These are phyloP conservation scores for Villa cingulata DNA, from an alignment of 2,888 invertebrate genomes.

Conservation along the genomic window DNA sequence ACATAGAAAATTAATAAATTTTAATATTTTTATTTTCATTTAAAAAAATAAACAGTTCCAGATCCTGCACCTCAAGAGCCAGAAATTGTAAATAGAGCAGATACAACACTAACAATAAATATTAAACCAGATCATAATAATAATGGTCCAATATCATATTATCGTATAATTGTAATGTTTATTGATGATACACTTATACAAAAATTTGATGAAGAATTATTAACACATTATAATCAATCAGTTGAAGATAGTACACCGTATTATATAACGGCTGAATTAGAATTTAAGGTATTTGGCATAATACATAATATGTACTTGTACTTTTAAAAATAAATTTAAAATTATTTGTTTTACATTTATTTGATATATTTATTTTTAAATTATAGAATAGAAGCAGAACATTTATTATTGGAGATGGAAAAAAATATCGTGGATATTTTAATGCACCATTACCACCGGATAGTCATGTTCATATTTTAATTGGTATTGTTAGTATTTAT, in stretches of 20 bases:
- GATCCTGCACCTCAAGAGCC: slow-evolving; percentile 59
- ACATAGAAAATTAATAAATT: background rate
- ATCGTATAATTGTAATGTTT: slow-evolving; percentile 53
- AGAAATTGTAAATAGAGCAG: slow-evolving; percentile 45
- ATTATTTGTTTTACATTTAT: background rate
- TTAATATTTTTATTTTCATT: background rate
- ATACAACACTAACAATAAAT: slow-evolving; percentile 49
- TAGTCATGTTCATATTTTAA: slow-evolving; percentile 50
- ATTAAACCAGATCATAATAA: slow-evolving; percentile 56
- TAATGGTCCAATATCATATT: slow-evolving; percentile 64
- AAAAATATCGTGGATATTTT: slow-evolving; percentile 56
- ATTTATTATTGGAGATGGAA: slow-evolving; percentile 67
- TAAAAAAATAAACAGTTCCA: slow-evolving; percentile 37
- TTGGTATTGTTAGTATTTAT: slow-evolving; percentile 57
- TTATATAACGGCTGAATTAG: slow-evolving; percentile 71
- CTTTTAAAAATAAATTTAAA: too few species aligned
- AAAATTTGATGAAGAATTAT: slow-evolving; percentile 45
- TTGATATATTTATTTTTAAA: slow-evolving; percentile 1
- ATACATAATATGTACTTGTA: background rate
- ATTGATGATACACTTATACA: slow-evolving; percentile 54
- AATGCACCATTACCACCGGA: slow-evolving; percentile 58
- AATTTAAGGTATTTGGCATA: slow-evolving; percentile 30
- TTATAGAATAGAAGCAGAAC: slow-evolving; percentile 43
- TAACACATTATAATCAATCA: slow-evolving; percentile 54
- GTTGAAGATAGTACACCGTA: slow-evolving; percentile 54